These are phyloP conservation scores for Hipposideros armiger DNA, from an alignment of 2,113 vertebrate genomes.

Conservation along the genomic window DNA sequence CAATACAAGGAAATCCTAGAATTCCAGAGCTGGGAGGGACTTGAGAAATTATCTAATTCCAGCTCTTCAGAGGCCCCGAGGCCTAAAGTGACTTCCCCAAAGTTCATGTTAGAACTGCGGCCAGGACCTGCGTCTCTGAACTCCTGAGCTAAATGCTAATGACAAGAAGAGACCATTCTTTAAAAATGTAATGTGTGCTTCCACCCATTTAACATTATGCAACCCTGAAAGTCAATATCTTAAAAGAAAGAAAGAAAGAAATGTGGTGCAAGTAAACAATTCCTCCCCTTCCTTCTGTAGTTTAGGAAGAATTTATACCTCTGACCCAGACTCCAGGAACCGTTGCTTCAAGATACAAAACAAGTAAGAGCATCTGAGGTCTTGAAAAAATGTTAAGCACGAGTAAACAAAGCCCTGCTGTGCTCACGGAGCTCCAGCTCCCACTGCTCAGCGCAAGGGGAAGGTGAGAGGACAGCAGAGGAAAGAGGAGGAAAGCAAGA, in stretches of 20 bases:
- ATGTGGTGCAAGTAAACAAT: not conserved
- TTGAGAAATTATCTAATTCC: conserved; percentile 1
- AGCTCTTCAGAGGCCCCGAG: not conserved
- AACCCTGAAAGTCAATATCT: not conserved
- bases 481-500: not conserved
- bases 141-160: not conserved
- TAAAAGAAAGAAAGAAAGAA: conserved; percentile 33
- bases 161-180: not conserved
- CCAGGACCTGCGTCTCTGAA: not conserved
- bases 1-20: not conserved
- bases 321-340: not conserved
- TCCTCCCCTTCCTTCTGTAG: conserved; percentile 15
- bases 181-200: not conserved
- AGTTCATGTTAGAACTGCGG: not conserved
- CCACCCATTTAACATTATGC: not conserved
- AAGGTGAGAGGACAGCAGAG: not conserved
- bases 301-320: conserved; percentile 52
- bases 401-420: not conserved
- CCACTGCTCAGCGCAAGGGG: not conserved
- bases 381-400: conserved; percentile 19
- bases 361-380: not conserved
- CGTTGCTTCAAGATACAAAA: not conserved
- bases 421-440: not conserved
- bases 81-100: not conserved
- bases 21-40: not conserved